Base-by-base conservation (phyloP, 2,888 invertebrate species). In the Philereme transversata region DNA sequence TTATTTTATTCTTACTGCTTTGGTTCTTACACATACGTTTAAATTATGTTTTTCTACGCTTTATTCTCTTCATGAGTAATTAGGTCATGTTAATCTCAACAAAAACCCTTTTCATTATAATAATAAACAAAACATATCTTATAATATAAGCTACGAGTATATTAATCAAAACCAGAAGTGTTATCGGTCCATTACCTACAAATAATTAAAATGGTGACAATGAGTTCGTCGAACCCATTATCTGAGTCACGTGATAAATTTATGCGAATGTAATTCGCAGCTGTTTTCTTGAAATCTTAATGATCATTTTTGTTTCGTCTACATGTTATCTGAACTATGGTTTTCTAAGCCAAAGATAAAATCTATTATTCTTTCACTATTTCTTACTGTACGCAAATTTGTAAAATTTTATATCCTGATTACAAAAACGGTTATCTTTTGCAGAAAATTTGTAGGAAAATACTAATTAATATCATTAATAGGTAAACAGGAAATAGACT, bases 171-270 rank as follows among this genome's bases (percentile, higher is more conserved):
- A 35, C 57, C 49, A 59, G 44, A 60, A 47, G 45, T 45, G 43
- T 57, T 57, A 60, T 11, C 47, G 47, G 50, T 48, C 52, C 22
- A 64, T 60, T 62, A 48, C 54, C 49, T 58, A 60, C 57, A 40
- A 48, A 60, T 53, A 68, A 65, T 67, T 67, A 62, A 63, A 65
- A 57, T 60, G 55, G 78, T 75, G 56, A 66, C 70, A 71, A 68
- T 66, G 68, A 73, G 88, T 81, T 81, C 84, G 67, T 68, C 68
- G 83, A 82, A 81, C 83, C 69, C 74, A 71, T 79, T 82, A 82
- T 84, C 82, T 79, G 73, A 75, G 77, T 79, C 77, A 72, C 74
- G 67, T 68, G 68, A 66, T 71, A 66, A 69, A 77, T 69, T 72
- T 76, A 74, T 59, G 70, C 70, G 63, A 74, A 73, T 79, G 77